Percentiles rank a stretch among this genome's conserved stretches.
Conservation (phyloP, 2,113 vertebrate species). For the Paradoxurus hermaphroditus region DNA sequence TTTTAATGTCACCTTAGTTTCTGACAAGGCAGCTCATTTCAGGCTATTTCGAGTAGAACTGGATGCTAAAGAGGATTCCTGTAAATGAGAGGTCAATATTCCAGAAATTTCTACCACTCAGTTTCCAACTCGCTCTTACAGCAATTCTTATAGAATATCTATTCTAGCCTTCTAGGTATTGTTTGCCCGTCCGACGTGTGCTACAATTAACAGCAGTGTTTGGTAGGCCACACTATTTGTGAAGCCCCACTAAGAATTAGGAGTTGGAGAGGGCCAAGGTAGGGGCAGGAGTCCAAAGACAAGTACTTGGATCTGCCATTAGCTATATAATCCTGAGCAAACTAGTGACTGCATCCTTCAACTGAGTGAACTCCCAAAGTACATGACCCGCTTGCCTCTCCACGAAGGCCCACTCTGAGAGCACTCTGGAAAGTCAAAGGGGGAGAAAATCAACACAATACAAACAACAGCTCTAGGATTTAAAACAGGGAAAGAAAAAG, state of each 20-base stretch:
- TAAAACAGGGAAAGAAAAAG: not conserved
- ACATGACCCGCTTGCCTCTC: not conserved
- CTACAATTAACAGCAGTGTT: not conserved
- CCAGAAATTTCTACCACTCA: slow-evolving; percentile 6
- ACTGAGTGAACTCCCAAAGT: not conserved
- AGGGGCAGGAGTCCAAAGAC: not conserved
- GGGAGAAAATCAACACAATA: not conserved
- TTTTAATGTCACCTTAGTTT: slow-evolving; percentile 23
- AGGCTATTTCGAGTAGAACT: not conserved
- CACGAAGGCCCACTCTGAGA: slow-evolving; percentile 14
- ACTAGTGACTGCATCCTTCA: not conserved
- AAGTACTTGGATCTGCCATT: not conserved
- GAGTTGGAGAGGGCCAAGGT: not conserved
- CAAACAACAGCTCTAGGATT: not conserved
- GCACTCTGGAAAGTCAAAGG: not conserved
- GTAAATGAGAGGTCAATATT: not conserved
- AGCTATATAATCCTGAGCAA: not conserved
- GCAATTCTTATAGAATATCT: not conserved
- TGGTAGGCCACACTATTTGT: not conserved
- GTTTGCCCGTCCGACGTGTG: not conserved
- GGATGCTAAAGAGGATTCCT: not conserved
- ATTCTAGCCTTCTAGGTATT: not conserved
- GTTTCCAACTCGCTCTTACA: not conserved
- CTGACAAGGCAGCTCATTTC: not conserved
- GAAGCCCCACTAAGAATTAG: not conserved